These are phyloP conservation scores for Oophaga sylvatica DNA, from an alignment of 2,797 vertebrate genomes.

Conservation along the genomic window DNA sequence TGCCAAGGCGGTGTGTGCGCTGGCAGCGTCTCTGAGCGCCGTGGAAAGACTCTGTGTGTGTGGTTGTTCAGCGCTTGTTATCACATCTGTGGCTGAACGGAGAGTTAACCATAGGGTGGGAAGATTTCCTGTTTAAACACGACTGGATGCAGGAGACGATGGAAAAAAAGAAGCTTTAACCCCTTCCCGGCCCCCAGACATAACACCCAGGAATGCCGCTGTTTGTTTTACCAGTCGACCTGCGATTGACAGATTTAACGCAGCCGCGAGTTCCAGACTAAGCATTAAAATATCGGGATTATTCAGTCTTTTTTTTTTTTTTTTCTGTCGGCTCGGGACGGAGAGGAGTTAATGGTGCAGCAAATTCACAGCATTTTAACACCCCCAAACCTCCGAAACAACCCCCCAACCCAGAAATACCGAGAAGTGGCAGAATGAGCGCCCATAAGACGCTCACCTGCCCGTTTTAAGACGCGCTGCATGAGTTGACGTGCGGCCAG, in stretches of 20 bases:
- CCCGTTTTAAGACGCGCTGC: slow-evolving; percentile 15
- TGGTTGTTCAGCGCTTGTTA: slow-evolving; percentile 52
- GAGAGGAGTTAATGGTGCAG: slow-evolving; percentile 39
- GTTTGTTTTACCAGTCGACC: slow-evolving; percentile 40
- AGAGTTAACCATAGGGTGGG: slow-evolving; percentile 56
- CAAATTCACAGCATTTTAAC: not conserved
- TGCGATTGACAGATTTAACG: slow-evolving; percentile 56
- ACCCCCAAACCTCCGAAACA: not conserved
- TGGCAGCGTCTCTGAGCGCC: slow-evolving; percentile 46
- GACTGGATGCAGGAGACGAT: slow-evolving; percentile 40
- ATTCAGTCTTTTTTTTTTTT: slow-evolving; percentile 8
- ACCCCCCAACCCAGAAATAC: too few species aligned
- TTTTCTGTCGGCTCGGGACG: not conserved
- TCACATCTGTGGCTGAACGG: slow-evolving; percentile 57
- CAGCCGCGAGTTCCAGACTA: slow-evolving; percentile 38
- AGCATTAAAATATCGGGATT: slow-evolving; percentile 26
- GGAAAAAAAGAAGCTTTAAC: slow-evolving; percentile 42
- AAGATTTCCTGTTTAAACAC: slow-evolving; percentile 62
- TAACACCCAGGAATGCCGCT: slow-evolving; percentile 43
- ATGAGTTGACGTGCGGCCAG: not conserved
- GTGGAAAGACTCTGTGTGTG: slow-evolving; percentile 50
- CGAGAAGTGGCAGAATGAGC: not conserved
- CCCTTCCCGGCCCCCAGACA: slow-evolving; percentile 15
- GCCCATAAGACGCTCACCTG: slow-evolving; percentile 11
- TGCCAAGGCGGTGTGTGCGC: slow-evolving; percentile 52